phyloP scores from a whole-genome alignment of 2,888 invertebrate genomes.

The Ceraclea dissimilis region DNA sequence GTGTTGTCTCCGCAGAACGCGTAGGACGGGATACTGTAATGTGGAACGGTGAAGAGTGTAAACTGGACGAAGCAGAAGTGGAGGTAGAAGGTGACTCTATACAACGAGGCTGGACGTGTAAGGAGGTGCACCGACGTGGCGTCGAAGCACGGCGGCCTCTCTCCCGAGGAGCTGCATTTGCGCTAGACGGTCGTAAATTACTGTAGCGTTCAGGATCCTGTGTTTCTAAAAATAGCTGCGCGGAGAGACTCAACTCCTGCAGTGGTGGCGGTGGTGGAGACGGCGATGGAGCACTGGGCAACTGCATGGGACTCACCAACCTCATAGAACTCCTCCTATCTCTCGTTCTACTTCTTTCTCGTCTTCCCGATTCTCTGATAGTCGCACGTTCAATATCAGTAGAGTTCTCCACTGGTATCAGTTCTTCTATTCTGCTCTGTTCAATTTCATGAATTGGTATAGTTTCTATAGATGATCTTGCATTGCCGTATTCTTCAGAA shows the following conservation, averaged over 20 bases:
- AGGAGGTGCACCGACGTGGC: conserved; percentile 5
- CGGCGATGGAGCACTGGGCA: conserved; percentile 14
- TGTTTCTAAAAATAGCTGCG: conserved; percentile 21
- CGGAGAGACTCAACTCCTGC: conserved; percentile 19
- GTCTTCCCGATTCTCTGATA: neutral
- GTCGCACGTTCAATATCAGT: neutral
- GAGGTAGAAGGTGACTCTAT: no score
- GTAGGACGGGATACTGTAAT: no score
- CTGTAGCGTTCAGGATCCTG: conserved; percentile 12
- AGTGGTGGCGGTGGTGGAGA: conserved; percentile 11
- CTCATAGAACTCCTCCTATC: conserved; percentile 23
- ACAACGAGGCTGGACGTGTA: conserved; percentile 2
- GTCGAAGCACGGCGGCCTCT: conserved; percentile 9
- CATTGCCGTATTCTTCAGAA: no score
- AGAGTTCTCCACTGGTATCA: no score
- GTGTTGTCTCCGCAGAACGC: no score
- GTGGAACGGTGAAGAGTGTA: no score
- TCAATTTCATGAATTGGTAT: no score
- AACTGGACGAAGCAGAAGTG: no score
- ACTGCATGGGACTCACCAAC: conserved; percentile 15
- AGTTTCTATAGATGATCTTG: no score
- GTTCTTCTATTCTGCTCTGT: no score
- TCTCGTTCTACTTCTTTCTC: neutral
- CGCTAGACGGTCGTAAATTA: conserved; percentile 2
- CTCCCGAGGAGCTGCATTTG: conserved; percentile 13